A percentile compares a stretch with the other conserved stretches of the same genome.
These are phyloP conservation scores for Heteromyza rotundicornis DNA, from an alignment of 2,888 invertebrate genomes.

Conservation along the genomic window DNA sequence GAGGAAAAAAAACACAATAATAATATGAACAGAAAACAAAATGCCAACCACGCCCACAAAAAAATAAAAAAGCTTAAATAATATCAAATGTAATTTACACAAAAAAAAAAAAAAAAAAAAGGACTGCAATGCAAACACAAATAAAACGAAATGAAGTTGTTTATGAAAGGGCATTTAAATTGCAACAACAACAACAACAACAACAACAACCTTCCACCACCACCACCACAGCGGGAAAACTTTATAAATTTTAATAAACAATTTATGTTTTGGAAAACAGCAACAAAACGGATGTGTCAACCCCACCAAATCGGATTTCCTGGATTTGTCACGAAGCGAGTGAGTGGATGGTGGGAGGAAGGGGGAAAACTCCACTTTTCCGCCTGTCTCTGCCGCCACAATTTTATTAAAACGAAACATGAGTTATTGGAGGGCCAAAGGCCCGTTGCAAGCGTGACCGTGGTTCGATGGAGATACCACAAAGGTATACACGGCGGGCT, in stretches of 20 bases:
- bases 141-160: neutral
- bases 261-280: slow-evolving; percentile 33
- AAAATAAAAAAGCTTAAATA: too few relatives aligned
- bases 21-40: neutral
- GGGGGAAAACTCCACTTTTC: too few relatives aligned
- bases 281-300: slow-evolving; percentile 41
- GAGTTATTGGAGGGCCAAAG: slow-evolving; percentile 28
- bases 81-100: neutral
- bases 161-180: neutral
- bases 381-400: too few relatives aligned
- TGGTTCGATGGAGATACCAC: too few relatives aligned
- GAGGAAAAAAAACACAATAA: neutral
- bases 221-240: neutral
- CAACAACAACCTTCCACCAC: too few relatives aligned
- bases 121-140: neutral
- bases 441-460: too few relatives aligned
- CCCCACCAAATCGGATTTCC: slow-evolving; percentile 34
- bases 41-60: neutral
- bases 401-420: slow-evolving; percentile 35
- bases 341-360: too few relatives aligned
- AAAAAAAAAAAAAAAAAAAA: neutral
- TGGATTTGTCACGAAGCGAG: slow-evolving; percentile 18
- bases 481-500: too few relatives aligned
- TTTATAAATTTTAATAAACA: slow-evolving; percentile 29
- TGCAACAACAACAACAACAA: too few relatives aligned